Conservation (phyloP, 2,113 vertebrate species). For the Marcusenius ussheri region DNA sequence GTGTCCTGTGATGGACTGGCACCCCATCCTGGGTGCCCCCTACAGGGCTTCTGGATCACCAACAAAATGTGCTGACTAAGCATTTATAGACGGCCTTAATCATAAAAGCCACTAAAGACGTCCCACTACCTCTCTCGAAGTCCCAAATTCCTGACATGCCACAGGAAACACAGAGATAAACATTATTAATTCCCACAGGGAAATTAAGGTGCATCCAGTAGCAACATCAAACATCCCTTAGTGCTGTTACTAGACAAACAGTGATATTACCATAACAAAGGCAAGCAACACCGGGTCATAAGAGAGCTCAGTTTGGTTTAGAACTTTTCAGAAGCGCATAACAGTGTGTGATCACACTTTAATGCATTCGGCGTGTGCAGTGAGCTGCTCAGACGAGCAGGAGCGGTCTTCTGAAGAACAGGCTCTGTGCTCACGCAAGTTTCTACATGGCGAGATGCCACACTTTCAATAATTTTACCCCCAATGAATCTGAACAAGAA, state of each 20-base stretch:
- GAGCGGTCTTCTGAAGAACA: not conserved
- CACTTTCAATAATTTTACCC: not conserved
- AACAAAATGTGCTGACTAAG: not conserved
- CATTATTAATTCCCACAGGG: not conserved
- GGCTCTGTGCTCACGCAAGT: not conserved
- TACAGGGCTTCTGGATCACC: not conserved
- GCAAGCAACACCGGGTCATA: not conserved
- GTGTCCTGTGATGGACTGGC: no score
- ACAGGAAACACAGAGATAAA: not conserved
- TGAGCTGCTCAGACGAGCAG: not conserved
- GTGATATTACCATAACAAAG: not conserved
- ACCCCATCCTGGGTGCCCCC: no score
- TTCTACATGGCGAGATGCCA: not conserved
- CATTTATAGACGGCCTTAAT: not conserved
- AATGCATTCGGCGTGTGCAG: conserved; percentile 17
- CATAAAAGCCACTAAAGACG: not conserved
- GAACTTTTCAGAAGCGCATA: conserved; percentile 9
- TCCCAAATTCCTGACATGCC: not conserved
- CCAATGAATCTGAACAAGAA: not conserved
- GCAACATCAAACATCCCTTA: not conserved
- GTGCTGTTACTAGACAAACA: not conserved
- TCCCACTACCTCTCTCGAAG: not conserved
- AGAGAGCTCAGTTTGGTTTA: not conserved
- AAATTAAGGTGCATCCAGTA: not conserved
- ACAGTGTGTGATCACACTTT: conserved; percentile 21